Percentiles rank a stretch among this genome's conserved stretches.
phyloP scores from a whole-genome alignment of 2,888 invertebrate genomes.

The Diachrysia chrysitis region DNA sequence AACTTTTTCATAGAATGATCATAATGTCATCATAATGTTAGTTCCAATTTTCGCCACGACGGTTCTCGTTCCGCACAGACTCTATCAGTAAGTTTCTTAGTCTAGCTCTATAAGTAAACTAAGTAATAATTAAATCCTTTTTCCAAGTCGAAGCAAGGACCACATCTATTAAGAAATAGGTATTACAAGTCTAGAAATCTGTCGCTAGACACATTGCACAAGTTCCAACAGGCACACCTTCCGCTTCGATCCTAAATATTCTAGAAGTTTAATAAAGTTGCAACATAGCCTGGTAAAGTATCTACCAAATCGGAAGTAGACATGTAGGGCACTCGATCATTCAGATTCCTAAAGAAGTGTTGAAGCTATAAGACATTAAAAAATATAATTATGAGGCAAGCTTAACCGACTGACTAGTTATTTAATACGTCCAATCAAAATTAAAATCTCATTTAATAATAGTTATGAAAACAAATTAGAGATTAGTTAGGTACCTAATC shows the following conservation, averaged over 20 bases:
- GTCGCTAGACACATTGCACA: conserved; percentile 16
- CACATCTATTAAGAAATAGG: not conserved
- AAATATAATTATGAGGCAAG: not conserved
- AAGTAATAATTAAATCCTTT: no score
- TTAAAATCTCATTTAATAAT: no score
- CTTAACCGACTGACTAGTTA: not conserved
- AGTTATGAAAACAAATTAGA: no score
- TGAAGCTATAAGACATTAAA: not conserved
- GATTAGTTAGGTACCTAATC: no score
- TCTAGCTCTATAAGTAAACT: no score
- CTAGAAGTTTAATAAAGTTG: conserved; percentile 28
- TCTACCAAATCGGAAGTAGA: conserved; percentile 43
- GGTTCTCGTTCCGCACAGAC: no score
- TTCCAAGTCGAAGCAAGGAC: no score
- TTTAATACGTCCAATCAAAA: not conserved
- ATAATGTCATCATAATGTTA: no score
- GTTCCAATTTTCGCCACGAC: no score
- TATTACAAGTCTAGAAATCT: not conserved
- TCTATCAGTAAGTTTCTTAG: no score
- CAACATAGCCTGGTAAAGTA: conserved; percentile 25
- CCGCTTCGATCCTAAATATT: conserved; percentile 28
- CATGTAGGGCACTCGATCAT: conserved; percentile 20
- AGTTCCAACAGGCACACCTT: conserved; percentile 25
- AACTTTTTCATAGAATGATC: no score
- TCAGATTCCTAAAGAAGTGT: conserved; percentile 21